These are phyloP conservation scores for Diphyllodes magnificus DNA, from an alignment of 2,113 vertebrate genomes.

Conservation along the genomic window DNA sequence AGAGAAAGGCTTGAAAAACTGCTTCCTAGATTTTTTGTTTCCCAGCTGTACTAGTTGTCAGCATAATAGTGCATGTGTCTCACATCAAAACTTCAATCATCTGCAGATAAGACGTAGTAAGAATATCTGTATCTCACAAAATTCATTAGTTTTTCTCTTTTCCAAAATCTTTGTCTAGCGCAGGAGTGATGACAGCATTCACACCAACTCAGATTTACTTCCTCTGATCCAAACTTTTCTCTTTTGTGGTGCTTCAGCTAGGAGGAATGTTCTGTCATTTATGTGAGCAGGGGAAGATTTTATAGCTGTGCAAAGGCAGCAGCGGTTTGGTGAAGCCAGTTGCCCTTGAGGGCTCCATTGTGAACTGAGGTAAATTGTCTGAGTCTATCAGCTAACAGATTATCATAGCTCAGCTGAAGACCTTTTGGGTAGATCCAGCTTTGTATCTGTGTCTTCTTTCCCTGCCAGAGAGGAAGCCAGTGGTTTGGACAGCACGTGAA, in stretches of 20 bases:
- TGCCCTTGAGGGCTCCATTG: neutral
- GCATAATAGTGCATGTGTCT: neutral
- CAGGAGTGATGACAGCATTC: neutral
- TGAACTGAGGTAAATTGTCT: neutral
- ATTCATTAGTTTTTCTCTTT: neutral
- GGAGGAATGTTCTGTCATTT: neutral
- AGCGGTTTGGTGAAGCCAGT: neutral
- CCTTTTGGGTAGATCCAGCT: neutral
- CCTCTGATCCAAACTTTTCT: neutral
- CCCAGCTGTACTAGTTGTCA: neutral
- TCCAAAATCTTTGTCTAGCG: neutral
- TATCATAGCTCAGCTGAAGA: neutral
- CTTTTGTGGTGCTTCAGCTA: neutral
- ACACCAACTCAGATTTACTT: neutral
- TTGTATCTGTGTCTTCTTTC: neutral
- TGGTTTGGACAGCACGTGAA: neutral
- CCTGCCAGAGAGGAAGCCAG: neutral
- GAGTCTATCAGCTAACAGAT: neutral
- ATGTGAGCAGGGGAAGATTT: neutral
- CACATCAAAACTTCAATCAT: neutral
- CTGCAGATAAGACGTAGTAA: neutral
- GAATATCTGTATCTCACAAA: neutral
- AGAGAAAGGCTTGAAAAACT: neutral
- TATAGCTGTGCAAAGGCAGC: neutral
- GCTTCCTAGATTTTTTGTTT: neutral